These are phyloP conservation scores for Ischnura elegans DNA, from an alignment of 2,888 invertebrate genomes.

Conservation along the genomic window DNA sequence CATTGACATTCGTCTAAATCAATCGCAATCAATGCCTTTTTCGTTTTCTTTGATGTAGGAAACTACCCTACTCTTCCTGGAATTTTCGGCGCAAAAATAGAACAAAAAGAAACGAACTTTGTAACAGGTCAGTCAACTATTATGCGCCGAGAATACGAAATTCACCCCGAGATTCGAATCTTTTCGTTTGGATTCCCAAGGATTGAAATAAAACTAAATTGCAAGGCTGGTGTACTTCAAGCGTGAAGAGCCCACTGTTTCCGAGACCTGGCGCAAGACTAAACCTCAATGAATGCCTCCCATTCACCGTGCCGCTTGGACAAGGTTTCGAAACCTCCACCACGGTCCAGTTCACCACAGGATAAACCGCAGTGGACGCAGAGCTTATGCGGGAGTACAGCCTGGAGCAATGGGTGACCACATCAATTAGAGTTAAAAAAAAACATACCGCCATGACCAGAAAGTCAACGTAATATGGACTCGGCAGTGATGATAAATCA, in stretches of 20 bases:
- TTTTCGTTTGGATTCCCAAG: not conserved
- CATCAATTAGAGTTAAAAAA: not conserved
- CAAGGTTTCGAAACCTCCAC: not conserved
- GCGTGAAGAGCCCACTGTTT: slow-evolving; percentile 22
- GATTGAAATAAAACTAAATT: slow-evolving; percentile 1
- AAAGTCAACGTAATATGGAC: too few species aligned
- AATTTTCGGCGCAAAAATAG: not conserved
- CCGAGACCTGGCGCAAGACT: slow-evolving; percentile 17
- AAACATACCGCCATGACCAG: not conserved
- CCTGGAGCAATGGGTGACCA: not conserved
- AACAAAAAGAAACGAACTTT: not conserved
- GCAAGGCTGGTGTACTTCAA: not conserved
- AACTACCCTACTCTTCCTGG: too few species aligned
- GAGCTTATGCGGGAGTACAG: not conserved
- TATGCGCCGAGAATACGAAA: not conserved
- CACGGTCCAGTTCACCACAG: slow-evolving; percentile 1
- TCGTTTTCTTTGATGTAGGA: too few species aligned
- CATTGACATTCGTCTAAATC: not conserved
- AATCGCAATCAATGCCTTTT: not conserved
- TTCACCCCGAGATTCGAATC: not conserved
- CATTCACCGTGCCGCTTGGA: not conserved
- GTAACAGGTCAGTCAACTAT: not conserved
- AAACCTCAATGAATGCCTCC: not conserved
- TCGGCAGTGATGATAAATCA: too few species aligned
- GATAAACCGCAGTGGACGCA: not conserved